Evolutionary conservation across 2,888 invertebrate species (phyloP), one percentile per base, ranked within the genome.

Genomic region (Ormyrus rosae): DNA sequence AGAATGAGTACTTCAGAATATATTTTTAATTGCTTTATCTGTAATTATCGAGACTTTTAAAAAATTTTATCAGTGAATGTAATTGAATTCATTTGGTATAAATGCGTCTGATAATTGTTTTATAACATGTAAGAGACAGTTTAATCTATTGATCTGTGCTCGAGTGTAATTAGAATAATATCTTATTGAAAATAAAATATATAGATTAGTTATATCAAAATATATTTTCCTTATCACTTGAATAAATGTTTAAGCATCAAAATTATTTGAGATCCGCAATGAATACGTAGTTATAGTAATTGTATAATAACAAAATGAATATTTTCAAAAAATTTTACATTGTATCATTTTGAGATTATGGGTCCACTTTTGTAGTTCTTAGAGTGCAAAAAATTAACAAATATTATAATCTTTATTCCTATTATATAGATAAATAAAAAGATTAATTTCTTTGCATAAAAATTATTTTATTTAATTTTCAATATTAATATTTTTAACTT

Each of bases 71-170:
- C 50, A 76, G 45, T 73, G 34, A 56, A 72, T 69, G 56, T 81
- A 77, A 64, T 69, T 67, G 8, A 69, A 67, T 72, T 63, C 64
- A 50, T 67, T 72, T 76, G 55, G 63, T 56, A 63, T 58, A 75
- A 61, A 63, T 70, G 64, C 67, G 71, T 71, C 53, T 77, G 46
- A 74, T 68, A 63, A 76, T 76, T 80, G 73, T 81, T 72, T 81
- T 68, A 81, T 81, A 63, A 72, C 76, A 46, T 63, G 56, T 80
- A 71, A 72, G 55, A 70, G 58, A 56, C 50, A 68, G n/a, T 77
- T 72, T 77, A 19, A 72, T 73, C 19, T 68, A 69, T 55, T 69
- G 71, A 77, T 69, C 61, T 81, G 68, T 68, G 61, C 75, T 80
- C 71, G 13, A 76, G 55, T 76, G 76, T 80, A 78, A 64, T 69